Evolutionary conservation across 2,797 vertebrate genomes (phyloP).

Genomic region (Geotrypetes seraphini): DNA sequence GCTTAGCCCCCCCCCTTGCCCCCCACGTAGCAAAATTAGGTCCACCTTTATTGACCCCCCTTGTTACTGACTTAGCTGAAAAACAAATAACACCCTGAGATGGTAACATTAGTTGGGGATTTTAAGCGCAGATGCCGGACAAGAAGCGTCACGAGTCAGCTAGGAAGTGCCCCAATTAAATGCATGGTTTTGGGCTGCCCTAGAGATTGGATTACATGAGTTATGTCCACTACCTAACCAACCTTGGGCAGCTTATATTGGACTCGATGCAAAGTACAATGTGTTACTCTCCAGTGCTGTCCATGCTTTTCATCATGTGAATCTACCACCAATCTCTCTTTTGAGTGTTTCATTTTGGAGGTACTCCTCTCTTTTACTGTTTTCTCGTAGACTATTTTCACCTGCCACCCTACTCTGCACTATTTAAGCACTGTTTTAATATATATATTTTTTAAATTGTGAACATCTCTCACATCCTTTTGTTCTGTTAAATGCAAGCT

Average conservation of each 20-base stretch:
- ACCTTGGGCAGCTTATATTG: constrained; percentile 41
- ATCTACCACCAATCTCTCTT: constrained; percentile 44
- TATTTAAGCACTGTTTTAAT: constrained; percentile 37
- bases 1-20: too few relatives aligned
- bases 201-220: constrained; percentile 14
- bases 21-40: too few relatives aligned
- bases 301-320: constrained; percentile 56
- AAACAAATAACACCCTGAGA: constrained; percentile 24
- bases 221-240: constrained; percentile 38
- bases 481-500: constrained; percentile 59
- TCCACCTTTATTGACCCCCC: constrained; percentile 17
- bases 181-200: constrained; percentile 10
- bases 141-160: constrained; percentile 17
- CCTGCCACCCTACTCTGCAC: constrained; percentile 21
- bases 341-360: constrained; percentile 35
- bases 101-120: constrained; percentile 28
- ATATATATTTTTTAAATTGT: constrained; percentile 49
- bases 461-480: constrained; percentile 46
- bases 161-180: constrained; percentile 10
- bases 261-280: constrained; percentile 73
- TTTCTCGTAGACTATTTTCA: constrained; percentile 28
- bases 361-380: constrained; percentile 30
- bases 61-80: constrained; percentile 27
- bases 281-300: constrained; percentile 79
- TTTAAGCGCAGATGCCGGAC: constrained; percentile 12